A percentile compares a stretch with the other conserved stretches of the same genome.
Conservation (phyloP, 1,140 invertebrate species). For the Drosophila pachea region DNA sequence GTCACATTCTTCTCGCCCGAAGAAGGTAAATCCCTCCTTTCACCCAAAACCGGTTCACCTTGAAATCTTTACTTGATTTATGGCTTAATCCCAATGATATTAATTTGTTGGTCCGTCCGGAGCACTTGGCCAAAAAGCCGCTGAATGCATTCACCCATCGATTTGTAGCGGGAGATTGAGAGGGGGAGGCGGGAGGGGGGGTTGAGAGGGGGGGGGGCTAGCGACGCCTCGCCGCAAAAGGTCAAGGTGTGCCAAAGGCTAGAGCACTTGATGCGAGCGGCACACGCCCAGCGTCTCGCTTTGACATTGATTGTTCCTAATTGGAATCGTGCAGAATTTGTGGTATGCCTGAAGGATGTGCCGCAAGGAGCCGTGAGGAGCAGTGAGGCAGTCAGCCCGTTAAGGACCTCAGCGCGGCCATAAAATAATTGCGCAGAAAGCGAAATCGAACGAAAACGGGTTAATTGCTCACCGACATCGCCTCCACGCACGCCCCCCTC, state of each 20-base stretch:
- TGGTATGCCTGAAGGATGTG: conserved; percentile 24
- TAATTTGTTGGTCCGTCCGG: too few species aligned
- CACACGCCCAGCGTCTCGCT: conserved; percentile 30
- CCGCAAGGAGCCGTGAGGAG: neutral
- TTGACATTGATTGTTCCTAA: conserved; percentile 48
- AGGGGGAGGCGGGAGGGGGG: neutral
- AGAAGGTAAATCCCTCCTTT: too few species aligned
- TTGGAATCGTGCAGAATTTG: conserved; percentile 35
- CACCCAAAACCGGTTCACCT: too few species aligned
- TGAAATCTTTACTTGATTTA: too few species aligned
- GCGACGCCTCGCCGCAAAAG: conserved; percentile 18
- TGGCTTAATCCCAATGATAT: too few species aligned
- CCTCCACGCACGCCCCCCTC: too few species aligned
- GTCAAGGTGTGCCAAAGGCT: conserved; percentile 35
- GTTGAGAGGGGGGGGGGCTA: neutral
- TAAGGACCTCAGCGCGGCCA: conserved; percentile 12
- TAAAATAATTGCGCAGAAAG: conserved; percentile 60
- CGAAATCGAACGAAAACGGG: conserved; percentile 39
- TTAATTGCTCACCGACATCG: conserved; percentile 36
- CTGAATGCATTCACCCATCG: too few species aligned
- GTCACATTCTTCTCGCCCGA: too few species aligned
- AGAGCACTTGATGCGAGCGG: neutral
- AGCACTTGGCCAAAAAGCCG: too few species aligned
- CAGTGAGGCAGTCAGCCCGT: neutral
- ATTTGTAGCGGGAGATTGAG: too few species aligned